Evolutionary conservation across 2,113 vertebrate species (phyloP), one percentile per base, ranked within the genome.

Genomic region (Melanerpes aurifrons): DNA sequence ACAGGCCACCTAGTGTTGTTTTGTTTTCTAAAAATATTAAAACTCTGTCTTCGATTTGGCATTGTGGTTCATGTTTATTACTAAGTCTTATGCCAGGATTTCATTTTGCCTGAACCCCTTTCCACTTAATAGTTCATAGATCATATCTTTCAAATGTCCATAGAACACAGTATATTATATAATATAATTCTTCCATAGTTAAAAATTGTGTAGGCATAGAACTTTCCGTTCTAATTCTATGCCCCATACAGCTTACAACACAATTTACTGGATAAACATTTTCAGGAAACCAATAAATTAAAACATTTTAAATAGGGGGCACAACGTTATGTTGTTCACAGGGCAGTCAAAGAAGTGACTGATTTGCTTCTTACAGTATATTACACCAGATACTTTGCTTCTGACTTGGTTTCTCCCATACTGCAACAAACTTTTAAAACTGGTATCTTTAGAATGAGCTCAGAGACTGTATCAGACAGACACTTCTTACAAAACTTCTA

Each of bases 31-130:
- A 92, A 96, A 97, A 96, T 97, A 95, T 71, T 95, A 77, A 86
- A 96, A 96, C 92, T 97, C 83, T 92, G 12, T 95, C 40, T 90
- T 96, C 84, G 93, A 98, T 97, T 97, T 98, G 96, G 92, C 90
- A 97, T 96, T 59, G 71, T 89, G 68, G 48, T 89, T 93, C 71
- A 85, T 12, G 6, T 59, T 82, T 94, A 93, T 93, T 93, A 96
- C 53, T 72, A 83, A 85, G 81, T 91, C 82, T 35, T 83, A 92
- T 88, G 72, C 93, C 80, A 98, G 86, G 73, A 95, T 85, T 88
- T 96, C 95, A 95, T 31, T 31, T 93, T 71, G 71, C 59, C 91
- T 89, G 96, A 94, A 93, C 95, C 87, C 83, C 90, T 94, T 96
- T 93, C 95, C 86, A 89, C 67, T 86, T 81, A 70, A 69, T 66